Conservation (phyloP, 2,888 invertebrate species). For the Callyntrura guangdongensis region DNA sequence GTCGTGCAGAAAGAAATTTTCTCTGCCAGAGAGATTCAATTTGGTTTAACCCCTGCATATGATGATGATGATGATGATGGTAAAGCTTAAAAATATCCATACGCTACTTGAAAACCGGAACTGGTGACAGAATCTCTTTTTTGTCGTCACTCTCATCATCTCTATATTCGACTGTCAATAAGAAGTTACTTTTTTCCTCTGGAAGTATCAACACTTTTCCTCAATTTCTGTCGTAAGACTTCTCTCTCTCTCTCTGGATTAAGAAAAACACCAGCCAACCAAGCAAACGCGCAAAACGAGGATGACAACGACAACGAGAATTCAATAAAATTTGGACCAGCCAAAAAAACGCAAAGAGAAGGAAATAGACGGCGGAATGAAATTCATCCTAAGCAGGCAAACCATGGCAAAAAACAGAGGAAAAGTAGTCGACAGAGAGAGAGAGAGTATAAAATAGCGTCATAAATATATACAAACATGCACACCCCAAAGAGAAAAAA, state of each 20-base stretch:
- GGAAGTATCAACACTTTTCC: neutral
- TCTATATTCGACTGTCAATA: too few species aligned
- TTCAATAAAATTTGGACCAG: conserved; percentile 37
- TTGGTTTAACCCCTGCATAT: too few species aligned
- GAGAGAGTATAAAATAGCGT: neutral
- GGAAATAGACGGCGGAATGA: neutral
- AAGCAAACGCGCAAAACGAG: neutral
- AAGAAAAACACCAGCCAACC: neutral
- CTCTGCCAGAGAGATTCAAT: too few species aligned
- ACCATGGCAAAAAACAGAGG: neutral
- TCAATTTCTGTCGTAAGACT: neutral
- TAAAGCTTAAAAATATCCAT: conserved; percentile 38
- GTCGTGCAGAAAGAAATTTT: too few species aligned
- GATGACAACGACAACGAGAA: neutral
- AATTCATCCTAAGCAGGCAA: neutral
- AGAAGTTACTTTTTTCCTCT: neutral
- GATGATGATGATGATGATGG: too few species aligned
- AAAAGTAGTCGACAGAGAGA: neutral
- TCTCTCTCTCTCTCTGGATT: neutral
- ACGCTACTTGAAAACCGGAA: conserved; percentile 2
- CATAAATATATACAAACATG: conserved; percentile 21
- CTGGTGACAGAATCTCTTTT: neutral
- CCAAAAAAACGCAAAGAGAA: neutral
- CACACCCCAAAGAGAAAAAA: neutral
- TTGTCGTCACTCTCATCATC: conserved; percentile 7